Conservation (phyloP, 1,140 invertebrate genomes). For the Magallana angulata region DNA sequence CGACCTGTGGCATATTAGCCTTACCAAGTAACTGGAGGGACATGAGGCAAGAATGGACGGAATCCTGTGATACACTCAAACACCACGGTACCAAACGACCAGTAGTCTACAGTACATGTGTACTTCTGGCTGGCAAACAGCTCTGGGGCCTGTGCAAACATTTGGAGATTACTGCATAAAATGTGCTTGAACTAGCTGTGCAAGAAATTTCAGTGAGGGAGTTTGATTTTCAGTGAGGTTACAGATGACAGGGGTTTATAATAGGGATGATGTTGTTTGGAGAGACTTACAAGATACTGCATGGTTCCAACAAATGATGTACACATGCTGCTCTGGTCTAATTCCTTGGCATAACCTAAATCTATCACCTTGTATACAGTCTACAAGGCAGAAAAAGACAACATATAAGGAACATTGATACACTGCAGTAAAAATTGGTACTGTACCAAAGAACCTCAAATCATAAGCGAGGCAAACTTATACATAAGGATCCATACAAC, state of each 20-base stretch:
- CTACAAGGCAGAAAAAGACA: constrained; percentile 70
- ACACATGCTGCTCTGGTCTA: constrained; percentile 86
- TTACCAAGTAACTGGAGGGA: constrained; percentile 81
- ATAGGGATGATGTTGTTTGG: no score
- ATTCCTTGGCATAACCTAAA: constrained; percentile 93
- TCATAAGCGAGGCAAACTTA: no score
- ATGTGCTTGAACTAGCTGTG: no score
- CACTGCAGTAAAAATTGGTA: no score
- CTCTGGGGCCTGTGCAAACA: constrained; percentile 79
- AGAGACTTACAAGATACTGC: constrained; percentile 87
- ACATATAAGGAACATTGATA: background rate
- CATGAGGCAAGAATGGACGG: constrained; percentile 88
- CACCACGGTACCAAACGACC: constrained; percentile 90
- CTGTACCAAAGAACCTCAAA: no score
- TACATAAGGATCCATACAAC: no score
- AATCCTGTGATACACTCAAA: constrained; percentile 92
- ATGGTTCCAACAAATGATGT: constrained; percentile 93
- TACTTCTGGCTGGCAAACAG: constrained; percentile 82
- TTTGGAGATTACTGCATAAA: background rate
- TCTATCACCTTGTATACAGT: constrained; percentile 92
- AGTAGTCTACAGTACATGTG: constrained; percentile 92
- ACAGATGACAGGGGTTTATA: no score
- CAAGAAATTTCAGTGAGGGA: no score
- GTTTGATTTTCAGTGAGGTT: no score
- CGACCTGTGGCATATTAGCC: constrained; percentile 40